Base-by-base conservation (phyloP, 2,888 invertebrate genomes). In the Epiblema foenella region DNA sequence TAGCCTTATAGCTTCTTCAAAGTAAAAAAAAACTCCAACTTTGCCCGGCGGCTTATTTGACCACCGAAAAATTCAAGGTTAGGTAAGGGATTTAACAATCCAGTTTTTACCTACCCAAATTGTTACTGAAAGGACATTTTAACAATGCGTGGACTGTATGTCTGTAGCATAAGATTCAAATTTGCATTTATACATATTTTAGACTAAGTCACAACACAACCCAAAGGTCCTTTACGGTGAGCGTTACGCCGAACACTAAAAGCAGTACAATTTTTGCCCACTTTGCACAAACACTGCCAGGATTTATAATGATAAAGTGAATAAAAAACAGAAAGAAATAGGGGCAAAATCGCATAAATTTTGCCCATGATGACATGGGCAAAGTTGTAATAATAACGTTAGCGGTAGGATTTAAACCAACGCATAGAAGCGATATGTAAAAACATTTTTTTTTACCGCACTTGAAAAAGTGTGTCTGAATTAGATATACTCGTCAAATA, bases 141-240 rank as follows among this genome's bases (percentile, higher is more conserved):
- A 42, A 42, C 15, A 42, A 15, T 42, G 15, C 42, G 7, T 42
- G 15, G 42, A 42, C 15, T 42, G 42, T 42, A 42, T 42, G 15
- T n/a, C n/a, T n/a, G 8, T n/a, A 46, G n/a, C 46, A 46, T 46
- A 46, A 46, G 46, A 46, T 46, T 46, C n/a, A 46, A n/a, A n/a
- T 46, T 46, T 46, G 46, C n/a, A n/a, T 46, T n/a, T 46, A 46
- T 46, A 46, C n/a, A 46, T 46, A 46, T 46, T 46, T 46, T 15
- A 42, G 42, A 42, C 4, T 7, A 46, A 46, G n/a, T 46, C 4
- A n/a, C n/a, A 46, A n/a, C n/a, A n/a, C n/a, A n/a, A 46, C 46
- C n/a, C 46, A 46, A 46, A n/a, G 46, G 46, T 46, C n/a, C 15
- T n/a, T n/a, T 46, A 46, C 4, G 46, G 46, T n/a, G 1, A 46